phyloP scores from a whole-genome alignment of 2,113 vertebrate species.

The Leuciscus idus region DNA sequence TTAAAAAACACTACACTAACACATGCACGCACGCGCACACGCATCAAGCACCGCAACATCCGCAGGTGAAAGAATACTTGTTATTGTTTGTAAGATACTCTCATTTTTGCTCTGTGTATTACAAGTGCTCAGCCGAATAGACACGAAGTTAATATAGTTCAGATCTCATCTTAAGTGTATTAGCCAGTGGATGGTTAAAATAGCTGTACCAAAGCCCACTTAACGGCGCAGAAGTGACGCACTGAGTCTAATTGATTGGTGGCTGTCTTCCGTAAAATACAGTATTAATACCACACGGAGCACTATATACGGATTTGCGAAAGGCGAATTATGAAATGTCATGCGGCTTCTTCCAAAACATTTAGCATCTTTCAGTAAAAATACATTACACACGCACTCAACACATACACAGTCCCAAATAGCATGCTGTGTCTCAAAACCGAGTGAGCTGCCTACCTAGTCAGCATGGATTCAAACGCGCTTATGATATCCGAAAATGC shows the following conservation, averaged over 20 bases:
- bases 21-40: background rate
- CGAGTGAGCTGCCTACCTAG: background rate
- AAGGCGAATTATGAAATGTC: background rate
- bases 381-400: background rate
- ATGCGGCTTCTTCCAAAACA: background rate
- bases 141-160: background rate
- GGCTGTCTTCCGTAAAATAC: constrained; percentile 11
- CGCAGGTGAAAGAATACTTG: constrained; percentile 21
- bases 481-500: background rate
- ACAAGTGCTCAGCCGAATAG: background rate
- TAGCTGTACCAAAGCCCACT: constrained; percentile 13
- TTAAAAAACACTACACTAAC: background rate
- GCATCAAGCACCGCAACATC: background rate
- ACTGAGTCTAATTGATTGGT: constrained; percentile 24
- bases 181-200: constrained; percentile 11
- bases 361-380: background rate
- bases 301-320: background rate
- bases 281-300: background rate
- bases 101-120: background rate
- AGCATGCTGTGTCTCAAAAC: background rate
- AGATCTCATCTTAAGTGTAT: background rate
- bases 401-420: background rate
- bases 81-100: background rate
- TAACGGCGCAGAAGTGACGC: constrained; percentile 32
- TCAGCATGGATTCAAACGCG: background rate